Base-by-base conservation (phyloP, 2,888 invertebrate genomes). In the Dastarcus helophoroides region DNA sequence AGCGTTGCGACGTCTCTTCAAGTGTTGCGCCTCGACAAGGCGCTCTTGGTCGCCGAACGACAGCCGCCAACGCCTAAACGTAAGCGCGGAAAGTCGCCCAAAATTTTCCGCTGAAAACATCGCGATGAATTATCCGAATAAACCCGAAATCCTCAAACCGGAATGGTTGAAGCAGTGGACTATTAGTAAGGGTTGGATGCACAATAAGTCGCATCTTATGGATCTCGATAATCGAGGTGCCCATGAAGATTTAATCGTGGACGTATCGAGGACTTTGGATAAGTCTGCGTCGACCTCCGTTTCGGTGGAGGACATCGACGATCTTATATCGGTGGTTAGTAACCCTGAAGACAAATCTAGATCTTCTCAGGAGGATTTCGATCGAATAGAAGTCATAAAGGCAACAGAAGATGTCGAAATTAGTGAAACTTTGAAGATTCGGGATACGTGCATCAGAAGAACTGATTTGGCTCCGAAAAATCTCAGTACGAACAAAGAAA, bases 151-250 rank as follows among this genome's bases (percentile, higher is more conserved):
- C 9, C 28, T 30, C 9, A 56, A 52, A 42, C 58, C 58, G 0
- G 59, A 56, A 35, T 62, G 62, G 62, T 36, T 59, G 23, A 61
- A 60, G 33, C 60, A 62, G 39, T 62, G 62, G 62, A 62, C 62
- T 0, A 60, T 62, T n/a, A 60, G 60, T 32, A 62, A 62, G 37
- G 62, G 61, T 2, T 62, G 62, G 62, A 55, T 60, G 35, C 60
- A 60, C 34, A 61, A 61, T 37, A 46, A 56, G 28, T 53, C 54
- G 6, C 59, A 59, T 42, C 42, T 60, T 37, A 39, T 60, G 10
- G 47, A 47, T 21, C 39, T 58, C 14, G 52, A 46, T 4, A 31
- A 32, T 17, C 29, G 32, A 17, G 11, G 3, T 17, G 23, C 31
- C 7, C 31, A 8, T 23, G 26, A 28, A 27, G 31, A 12, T 16